A percentile compares a stretch with the other conserved stretches of the same genome.
Conservation (phyloP, 2,888 invertebrate genomes). For the Cheilosia grossa region DNA sequence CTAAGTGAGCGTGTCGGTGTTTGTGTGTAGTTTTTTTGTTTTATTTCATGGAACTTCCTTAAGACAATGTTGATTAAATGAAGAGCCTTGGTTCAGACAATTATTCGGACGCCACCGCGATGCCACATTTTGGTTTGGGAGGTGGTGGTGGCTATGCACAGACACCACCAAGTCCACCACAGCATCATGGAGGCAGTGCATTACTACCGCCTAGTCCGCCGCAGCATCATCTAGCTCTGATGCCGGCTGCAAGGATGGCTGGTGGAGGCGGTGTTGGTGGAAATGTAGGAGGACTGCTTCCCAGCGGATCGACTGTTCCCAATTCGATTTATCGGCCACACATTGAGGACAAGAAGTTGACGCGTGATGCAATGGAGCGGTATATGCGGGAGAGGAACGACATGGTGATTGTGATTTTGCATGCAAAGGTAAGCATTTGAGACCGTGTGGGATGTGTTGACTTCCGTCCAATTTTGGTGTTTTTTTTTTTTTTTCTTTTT, state of each 20-base stretch:
- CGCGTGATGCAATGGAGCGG: slow-evolving; percentile 91
- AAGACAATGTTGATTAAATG: slow-evolving; percentile 73
- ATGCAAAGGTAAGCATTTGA: slow-evolving; percentile 89
- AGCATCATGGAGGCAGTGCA: slow-evolving; percentile 84
- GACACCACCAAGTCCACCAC: slow-evolving; percentile 91
- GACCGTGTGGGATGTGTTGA: not conserved
- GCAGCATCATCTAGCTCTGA: slow-evolving; percentile 79
- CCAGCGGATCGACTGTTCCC: slow-evolving; percentile 76
- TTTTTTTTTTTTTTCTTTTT: too few relatives aligned
- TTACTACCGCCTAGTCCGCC: slow-evolving; percentile 77
- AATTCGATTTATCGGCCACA: slow-evolving; percentile 80
- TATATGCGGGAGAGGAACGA: slow-evolving; percentile 97
- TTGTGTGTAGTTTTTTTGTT: slow-evolving; percentile 37
- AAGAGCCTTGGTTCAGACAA: slow-evolving; percentile 76
- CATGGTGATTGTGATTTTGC: slow-evolving; percentile 98
- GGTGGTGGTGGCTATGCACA: slow-evolving; percentile 86
- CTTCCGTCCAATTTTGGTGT: not conserved
- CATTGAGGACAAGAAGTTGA: slow-evolving; percentile 88
- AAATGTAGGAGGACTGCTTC: slow-evolving; percentile 72
- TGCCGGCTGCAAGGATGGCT: slow-evolving; percentile 77
- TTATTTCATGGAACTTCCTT: slow-evolving; percentile 33
- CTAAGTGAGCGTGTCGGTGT: slow-evolving; percentile 55
- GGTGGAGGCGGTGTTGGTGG: slow-evolving; percentile 58
- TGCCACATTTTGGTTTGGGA: slow-evolving; percentile 84
- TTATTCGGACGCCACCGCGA: slow-evolving; percentile 77